Base-by-base conservation (phyloP, 2,888 invertebrate genomes). In the Mongoloraphidia duomilia region DNA sequence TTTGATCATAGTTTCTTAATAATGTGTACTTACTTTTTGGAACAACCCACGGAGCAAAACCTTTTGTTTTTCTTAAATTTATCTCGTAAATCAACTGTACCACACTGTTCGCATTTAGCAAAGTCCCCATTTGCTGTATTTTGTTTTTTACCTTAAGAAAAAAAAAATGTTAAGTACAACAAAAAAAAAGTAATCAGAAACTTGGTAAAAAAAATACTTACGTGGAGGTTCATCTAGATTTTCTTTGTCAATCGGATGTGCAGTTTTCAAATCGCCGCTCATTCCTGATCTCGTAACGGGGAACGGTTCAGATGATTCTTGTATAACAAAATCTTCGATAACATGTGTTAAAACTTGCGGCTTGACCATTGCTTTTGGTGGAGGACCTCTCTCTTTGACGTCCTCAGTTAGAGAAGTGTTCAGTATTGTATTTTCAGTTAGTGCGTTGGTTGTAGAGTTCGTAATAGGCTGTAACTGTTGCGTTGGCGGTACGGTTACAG, bases 291-390 rank as follows among this genome's bases (percentile, higher is more conserved):
- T 58, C n/a, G 65, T 86, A 46, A 93, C 89, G 50, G 90, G 87
- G 63, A 91, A 91, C 0, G 91, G 91, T 67, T 90, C 90, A 2
- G 83, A 84, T 1, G 89, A 91, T 72, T 96, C 96, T 65, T 94
- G 93, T 56, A 96, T 95, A 8, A 96, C 89, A 66, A 92, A 95
- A 46, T 94, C 95, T 65, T 94, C 95, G 53, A 96, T 95, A 26
- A 95, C 91, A 65, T 96, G 96, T 0, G 95, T 95, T 46, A 96
- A 71, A 8, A 96, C 90, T 63, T 93, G 92, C 0, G 94, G 94
- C 65, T 93, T 94, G 11, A 94, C 92, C 81, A 93, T 85, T 2
- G 92, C 93, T 65, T 90, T 89, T 13, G 88, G 88, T 37, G 87
- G 73, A n/a, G 87, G 73, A n/a, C 77, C 75, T 55, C 69, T 58